Conservation (phyloP, 2,888 invertebrate species). For the Bimastos eiseni region DNA sequence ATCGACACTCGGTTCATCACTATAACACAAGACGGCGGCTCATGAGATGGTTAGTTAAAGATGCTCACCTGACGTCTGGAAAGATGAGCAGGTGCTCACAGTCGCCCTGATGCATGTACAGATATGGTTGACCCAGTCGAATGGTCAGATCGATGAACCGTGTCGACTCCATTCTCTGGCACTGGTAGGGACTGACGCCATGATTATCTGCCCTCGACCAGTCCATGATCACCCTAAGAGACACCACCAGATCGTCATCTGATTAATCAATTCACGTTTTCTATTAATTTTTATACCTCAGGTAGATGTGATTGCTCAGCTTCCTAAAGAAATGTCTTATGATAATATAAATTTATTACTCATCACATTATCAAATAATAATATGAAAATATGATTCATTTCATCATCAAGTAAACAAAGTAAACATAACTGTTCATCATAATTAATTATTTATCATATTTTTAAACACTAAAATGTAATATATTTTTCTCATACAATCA, state of each 20-base stretch:
- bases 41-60: background rate
- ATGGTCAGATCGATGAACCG: constrained; percentile 55
- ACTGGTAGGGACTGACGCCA: constrained; percentile 44
- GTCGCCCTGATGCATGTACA: constrained; percentile 86
- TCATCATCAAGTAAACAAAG: too few relatives aligned
- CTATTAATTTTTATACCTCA: background rate
- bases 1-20: too few relatives aligned
- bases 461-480: too few relatives aligned
- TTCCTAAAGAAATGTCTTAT: too few relatives aligned
- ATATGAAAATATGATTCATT: too few relatives aligned
- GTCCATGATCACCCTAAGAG: constrained; percentile 49
- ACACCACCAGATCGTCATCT: background rate
- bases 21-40: background rate
- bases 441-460: too few relatives aligned
- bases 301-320: background rate
- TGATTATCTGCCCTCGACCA: constrained; percentile 48
- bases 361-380: too few relatives aligned
- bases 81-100: constrained; percentile 88
- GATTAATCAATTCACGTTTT: background rate
- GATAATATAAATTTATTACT: too few relatives aligned
- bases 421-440: too few relatives aligned
- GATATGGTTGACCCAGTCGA: constrained; percentile 71
- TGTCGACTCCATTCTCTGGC: constrained; percentile 52
- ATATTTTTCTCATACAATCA: too few relatives aligned
- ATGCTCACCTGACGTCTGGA: constrained; percentile 71